phyloP scores from a whole-genome alignment of 2,888 invertebrate genomes.

The Callyntrura guangdongensis region DNA sequence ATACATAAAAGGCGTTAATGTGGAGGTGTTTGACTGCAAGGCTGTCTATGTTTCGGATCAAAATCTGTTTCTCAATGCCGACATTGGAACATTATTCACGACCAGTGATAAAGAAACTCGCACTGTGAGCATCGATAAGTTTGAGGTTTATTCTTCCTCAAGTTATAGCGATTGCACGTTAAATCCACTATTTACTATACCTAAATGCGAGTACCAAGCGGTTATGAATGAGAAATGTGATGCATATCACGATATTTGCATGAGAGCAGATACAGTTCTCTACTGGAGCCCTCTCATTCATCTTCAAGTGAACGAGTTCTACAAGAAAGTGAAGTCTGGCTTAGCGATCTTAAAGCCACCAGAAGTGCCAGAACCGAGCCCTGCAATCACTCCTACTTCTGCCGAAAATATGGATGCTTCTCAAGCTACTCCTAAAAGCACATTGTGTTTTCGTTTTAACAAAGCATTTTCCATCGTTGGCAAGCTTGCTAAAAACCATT shows the following conservation, averaged over 20 bases:
- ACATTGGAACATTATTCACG: slow-evolving; percentile 81
- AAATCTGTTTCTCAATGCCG: slow-evolving; percentile 83
- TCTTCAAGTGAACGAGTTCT: slow-evolving; percentile 82
- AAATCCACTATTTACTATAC: slow-evolving; percentile 83
- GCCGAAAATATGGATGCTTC: slow-evolving; percentile 27
- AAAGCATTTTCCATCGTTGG: slow-evolving; percentile 83
- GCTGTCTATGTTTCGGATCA: slow-evolving; percentile 82
- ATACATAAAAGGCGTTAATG: slow-evolving; percentile 82
- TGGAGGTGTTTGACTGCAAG: slow-evolving; percentile 84
- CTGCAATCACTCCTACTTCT: slow-evolving; percentile 40
- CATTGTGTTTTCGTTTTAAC: slow-evolving; percentile 80
- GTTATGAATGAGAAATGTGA: slow-evolving; percentile 74
- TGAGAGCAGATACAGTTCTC: slow-evolving; percentile 81
- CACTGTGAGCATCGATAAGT: slow-evolving; percentile 81
- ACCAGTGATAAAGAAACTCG: slow-evolving; percentile 81
- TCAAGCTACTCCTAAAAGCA: slow-evolving; percentile 59
- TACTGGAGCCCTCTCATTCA: slow-evolving; percentile 84
- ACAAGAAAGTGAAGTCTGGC: slow-evolving; percentile 73
- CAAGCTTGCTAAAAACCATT: slow-evolving; percentile 83
- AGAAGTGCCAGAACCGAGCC: not conserved
- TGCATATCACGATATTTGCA: slow-evolving; percentile 77
- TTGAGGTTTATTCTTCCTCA: slow-evolving; percentile 84
- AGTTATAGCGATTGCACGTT: slow-evolving; percentile 84
- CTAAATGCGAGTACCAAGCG: slow-evolving; percentile 82
- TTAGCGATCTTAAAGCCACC: slow-evolving; percentile 32